A percentile compares a stretch with the other conserved stretches of the same genome.
Evolutionary conservation across 2,113 vertebrate species (phyloP).

Genomic region (Donacobius atricapilla): DNA sequence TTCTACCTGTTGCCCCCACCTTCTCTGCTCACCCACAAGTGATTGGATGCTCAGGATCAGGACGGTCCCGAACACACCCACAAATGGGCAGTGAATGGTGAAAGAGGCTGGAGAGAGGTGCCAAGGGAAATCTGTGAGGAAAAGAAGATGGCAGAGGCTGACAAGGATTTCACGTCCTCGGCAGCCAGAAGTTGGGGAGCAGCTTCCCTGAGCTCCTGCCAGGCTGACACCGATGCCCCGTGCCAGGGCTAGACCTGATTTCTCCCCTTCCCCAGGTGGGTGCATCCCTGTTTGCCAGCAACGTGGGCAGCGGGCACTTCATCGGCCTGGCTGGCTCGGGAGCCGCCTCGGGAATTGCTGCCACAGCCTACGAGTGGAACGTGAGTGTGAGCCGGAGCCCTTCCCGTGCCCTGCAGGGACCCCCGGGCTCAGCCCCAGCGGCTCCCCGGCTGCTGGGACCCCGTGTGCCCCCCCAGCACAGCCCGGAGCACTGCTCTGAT

Average conservation of each 20-base stretch:
- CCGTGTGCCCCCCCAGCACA: neutral
- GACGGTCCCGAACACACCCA: neutral
- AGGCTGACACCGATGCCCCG: neutral
- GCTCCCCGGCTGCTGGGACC: neutral
- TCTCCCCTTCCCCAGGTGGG: conserved; percentile 79
- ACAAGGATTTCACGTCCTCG: fast-evolving
- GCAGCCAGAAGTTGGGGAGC: fast-evolving
- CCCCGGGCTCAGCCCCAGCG: neutral
- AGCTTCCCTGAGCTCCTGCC: neutral
- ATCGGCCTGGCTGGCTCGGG: conserved; percentile 93
- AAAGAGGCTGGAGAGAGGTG: neutral
- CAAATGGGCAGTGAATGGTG: neutral
- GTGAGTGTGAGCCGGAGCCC: conserved; percentile 65
- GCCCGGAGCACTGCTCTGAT: neutral
- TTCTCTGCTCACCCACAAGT: neutral
- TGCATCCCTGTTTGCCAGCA: conserved; percentile 94
- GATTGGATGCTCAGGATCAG: neutral
- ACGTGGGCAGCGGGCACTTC: conserved; percentile 96
- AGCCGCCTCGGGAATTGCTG: conserved; percentile 86
- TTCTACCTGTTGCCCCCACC: neutral
- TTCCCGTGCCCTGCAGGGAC: neutral
- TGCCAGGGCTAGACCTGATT: neutral
- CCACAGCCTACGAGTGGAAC: conserved; percentile 88
- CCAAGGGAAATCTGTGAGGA: neutral
- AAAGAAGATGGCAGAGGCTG: neutral